phyloP scores from a whole-genome alignment of 2,888 invertebrate species.

The Stenotaenia linearis region DNA sequence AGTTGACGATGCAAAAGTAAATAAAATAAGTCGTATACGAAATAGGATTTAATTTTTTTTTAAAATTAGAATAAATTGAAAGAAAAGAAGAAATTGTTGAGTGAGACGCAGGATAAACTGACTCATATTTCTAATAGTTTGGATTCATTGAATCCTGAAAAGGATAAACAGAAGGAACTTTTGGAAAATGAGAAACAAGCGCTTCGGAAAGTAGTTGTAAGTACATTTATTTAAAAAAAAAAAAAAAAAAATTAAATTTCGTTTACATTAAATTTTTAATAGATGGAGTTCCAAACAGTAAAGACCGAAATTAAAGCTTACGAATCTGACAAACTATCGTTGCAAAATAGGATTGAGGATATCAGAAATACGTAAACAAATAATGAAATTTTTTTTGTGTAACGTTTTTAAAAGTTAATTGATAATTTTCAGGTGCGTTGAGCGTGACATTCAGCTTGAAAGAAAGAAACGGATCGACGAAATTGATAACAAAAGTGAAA shows the following conservation, averaged over 20 bases:
- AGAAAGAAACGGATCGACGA: background rate
- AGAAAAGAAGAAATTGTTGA: background rate
- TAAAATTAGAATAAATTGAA: background rate
- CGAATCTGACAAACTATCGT: background rate
- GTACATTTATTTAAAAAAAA: background rate
- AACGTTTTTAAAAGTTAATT: background rate
- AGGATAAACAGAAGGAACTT: background rate
- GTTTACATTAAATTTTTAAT: background rate
- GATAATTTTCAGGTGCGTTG: background rate
- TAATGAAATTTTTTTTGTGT: background rate
- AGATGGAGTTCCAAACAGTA: background rate
- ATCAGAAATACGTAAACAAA: background rate
- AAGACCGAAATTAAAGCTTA: background rate
- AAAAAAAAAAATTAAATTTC: background rate
- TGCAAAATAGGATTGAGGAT: background rate
- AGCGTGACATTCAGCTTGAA: background rate
- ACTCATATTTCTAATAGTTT: background rate
- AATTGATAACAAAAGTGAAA: background rate
- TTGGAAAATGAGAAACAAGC: background rate
- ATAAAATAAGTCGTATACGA: background rate
- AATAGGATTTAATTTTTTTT: background rate
- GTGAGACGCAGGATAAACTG: background rate
- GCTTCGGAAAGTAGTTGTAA: background rate
- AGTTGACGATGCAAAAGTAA: constrained; percentile 44
- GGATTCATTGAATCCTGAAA: background rate